Evolutionary conservation across 2,888 invertebrate genomes (phyloP), one percentile per base, ranked within the genome.

Genomic region (Gnatocerus cornutus): DNA sequence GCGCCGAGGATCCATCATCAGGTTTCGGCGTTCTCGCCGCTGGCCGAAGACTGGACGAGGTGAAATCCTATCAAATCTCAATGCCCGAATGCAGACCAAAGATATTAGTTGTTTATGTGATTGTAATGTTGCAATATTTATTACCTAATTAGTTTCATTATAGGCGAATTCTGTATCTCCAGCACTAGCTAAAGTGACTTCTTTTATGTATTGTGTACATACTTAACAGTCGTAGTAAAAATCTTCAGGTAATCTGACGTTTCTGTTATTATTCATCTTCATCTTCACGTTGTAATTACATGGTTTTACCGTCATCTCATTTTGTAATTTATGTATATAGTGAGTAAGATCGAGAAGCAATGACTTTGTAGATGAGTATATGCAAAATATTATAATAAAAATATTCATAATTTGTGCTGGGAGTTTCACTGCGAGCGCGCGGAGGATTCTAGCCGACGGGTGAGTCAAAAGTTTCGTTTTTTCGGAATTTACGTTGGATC

Each of bases 1-100:
- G 21, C 4, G 21, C 21, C 81, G 16, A 78, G 82, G 53, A 81
- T 85, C 16, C 81, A 85, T 67, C 87, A 88, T 78, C 87, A 90
- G 81, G 87, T 88, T 39, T 88, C 90, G 3, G 93, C 93, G 6
- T 93, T 93, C 81, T 92, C 92, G 0, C 92, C 92, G 3, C 85
- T 93, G 1, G 86, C 87, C 12, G 89, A 90, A 68, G 90, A 90
- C 80, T 90, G 89, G 90, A 87, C 87, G 78, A 91, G 91, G 87
- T 91, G 90, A 90, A 89, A 88, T 45, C 13, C 12, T 7, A 3
- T 59, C 39, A n/a, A 29, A 21, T 10, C 4, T 16, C 46, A n/a
- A 12, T 62, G 53, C 41, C 52, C 71, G 68, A 71, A 69, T 69
- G 71, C 73, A 79, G 77, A 79, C 80, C 80, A 80, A 80, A 80